A percentile compares a stretch with the other conserved stretches of the same genome.
Evolutionary conservation across 2,888 invertebrate species (phyloP).

Genomic region (Onchidella celtica): DNA sequence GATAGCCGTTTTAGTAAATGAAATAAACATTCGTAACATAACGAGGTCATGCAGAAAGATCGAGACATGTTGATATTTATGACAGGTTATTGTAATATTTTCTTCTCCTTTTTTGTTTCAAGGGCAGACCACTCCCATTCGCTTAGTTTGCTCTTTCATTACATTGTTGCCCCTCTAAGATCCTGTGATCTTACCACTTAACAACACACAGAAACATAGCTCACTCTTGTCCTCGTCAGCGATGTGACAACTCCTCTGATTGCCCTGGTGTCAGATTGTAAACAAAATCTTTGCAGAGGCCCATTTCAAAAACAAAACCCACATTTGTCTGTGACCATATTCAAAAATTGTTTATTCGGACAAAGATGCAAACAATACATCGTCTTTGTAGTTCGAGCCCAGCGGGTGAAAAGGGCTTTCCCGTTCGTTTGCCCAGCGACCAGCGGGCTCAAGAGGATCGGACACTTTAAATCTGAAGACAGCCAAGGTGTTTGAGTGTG

Average conservation of each 20-base stretch:
- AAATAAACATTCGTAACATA: no score
- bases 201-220: no score
- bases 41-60: no score
- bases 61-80: no score
- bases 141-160: no score
- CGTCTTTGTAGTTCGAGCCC: neutral
- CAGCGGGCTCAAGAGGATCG: neutral
- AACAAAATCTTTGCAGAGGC: neutral
- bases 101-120: neutral
- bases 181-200: no score
- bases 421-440: neutral
- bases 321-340: neutral
- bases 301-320: neutral
- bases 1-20: no score
- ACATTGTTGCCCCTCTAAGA: no score
- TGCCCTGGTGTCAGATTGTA: neutral
- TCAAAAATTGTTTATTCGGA: constrained; percentile 17
- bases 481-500: neutral
- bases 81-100: no score
- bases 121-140: no score
- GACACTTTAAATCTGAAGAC: constrained; percentile 9
- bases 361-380: constrained; percentile 1
- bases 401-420: neutral
- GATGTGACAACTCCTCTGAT: neutral
- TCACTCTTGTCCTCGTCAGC: no score